Evolutionary conservation across 2,888 invertebrate species (phyloP).

Genomic region (Pseudococcus longispinus): DNA sequence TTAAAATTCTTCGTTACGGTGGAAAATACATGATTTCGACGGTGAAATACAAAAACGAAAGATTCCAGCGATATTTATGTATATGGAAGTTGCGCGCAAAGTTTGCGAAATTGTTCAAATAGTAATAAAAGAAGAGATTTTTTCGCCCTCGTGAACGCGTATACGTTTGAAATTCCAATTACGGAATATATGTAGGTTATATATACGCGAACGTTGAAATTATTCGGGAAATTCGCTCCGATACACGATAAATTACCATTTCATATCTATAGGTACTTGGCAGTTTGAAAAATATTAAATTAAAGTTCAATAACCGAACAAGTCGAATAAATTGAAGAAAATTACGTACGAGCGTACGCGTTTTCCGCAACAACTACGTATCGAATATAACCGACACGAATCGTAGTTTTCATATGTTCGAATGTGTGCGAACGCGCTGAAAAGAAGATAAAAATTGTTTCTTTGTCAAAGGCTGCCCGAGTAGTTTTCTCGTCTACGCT

Average conservation of each 20-base stretch:
- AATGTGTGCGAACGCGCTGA: background rate
- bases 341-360: background rate
- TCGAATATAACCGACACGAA: background rate
- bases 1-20: background rate
- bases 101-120: constrained; percentile 1
- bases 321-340: constrained; percentile 28
- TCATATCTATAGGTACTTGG: constrained; percentile 34
- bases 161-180: constrained; percentile 32
- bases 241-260: constrained; percentile 31
- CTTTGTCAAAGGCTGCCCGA: constrained; percentile 7
- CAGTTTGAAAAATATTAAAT: constrained; percentile 31
- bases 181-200: constrained; percentile 5
- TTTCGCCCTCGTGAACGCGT: constrained; percentile 22
- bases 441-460: constrained; percentile 9
- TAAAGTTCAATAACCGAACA: constrained; percentile 31
- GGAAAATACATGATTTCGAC: background rate
- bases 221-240: constrained; percentile 13
- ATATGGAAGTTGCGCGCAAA: background rate
- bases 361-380: background rate
- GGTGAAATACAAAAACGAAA: background rate
- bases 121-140: constrained; percentile 25
- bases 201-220: constrained; percentile 6
- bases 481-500: background rate
- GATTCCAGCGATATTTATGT: background rate
- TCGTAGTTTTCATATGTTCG: constrained; percentile 19